phyloP scores from a whole-genome alignment of 92 coral and sea anemone species.

The Umimayanthus chanpuru region DNA sequence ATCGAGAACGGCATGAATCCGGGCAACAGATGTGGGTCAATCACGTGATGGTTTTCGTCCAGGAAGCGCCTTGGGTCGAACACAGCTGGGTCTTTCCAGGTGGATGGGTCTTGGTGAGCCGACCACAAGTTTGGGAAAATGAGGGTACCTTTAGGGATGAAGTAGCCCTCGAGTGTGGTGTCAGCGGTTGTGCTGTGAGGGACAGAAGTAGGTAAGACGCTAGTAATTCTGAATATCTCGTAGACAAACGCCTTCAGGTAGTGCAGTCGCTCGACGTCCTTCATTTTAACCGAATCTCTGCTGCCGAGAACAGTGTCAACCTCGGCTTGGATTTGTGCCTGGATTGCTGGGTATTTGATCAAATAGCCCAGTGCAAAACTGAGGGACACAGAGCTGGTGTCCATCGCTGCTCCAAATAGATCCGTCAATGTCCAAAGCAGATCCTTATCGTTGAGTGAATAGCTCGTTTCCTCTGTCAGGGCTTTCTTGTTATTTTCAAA shows the following conservation, averaged over 20 bases:
- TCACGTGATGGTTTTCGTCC: slow-evolving; percentile 46
- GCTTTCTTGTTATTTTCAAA: slow-evolving; percentile 10
- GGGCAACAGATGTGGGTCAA: not conserved
- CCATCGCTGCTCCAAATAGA: slow-evolving; percentile 36
- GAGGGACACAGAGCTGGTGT: slow-evolving; percentile 20
- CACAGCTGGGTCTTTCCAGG: slow-evolving; percentile 74
- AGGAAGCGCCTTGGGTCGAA: slow-evolving; percentile 80
- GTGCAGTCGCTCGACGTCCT: slow-evolving; percentile 7
- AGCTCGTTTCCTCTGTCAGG: not conserved
- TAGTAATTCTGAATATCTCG: slow-evolving; percentile 29
- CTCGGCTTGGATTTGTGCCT: slow-evolving; percentile 30
- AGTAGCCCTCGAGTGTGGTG: slow-evolving; percentile 20
- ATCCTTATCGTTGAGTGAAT: slow-evolving; percentile 25
- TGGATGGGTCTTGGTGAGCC: slow-evolving; percentile 55
- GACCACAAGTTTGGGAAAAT: slow-evolving; percentile 82
- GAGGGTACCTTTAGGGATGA: slow-evolving; percentile 49
- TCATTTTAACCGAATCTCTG: slow-evolving; percentile 6
- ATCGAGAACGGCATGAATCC: slow-evolving; percentile 37
- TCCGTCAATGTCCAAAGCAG: slow-evolving; percentile 21
- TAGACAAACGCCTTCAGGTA: slow-evolving; percentile 20
- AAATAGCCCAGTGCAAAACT: slow-evolving; percentile 24
- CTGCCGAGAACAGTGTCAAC: slow-evolving; percentile 15
- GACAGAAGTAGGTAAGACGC: slow-evolving; percentile 22
- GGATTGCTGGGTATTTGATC: slow-evolving; percentile 24
- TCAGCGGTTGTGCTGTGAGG: slow-evolving; percentile 49